Evolutionary conservation across 2,888 invertebrate genomes (phyloP).

Genomic region (Amorpha juglandis): DNA sequence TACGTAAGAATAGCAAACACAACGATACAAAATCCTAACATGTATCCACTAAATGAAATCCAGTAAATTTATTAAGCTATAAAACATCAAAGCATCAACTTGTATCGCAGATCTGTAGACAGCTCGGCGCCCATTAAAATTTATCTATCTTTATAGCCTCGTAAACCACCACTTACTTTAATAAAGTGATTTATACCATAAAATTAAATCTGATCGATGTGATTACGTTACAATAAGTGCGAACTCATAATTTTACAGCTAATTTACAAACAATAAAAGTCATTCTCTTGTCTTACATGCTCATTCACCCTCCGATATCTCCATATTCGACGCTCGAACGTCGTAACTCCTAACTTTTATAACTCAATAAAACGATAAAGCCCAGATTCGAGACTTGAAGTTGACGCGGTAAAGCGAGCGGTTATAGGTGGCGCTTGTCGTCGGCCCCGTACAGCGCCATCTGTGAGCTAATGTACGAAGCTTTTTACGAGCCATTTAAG

Average conservation of each 20-base stretch:
- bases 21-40: slow-evolving; percentile 39
- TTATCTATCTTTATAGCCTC: slow-evolving; percentile 65
- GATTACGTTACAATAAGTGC: slow-evolving; percentile 81
- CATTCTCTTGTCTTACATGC: slow-evolving; percentile 80
- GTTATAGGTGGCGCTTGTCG: slow-evolving; percentile 71
- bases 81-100: slow-evolving; percentile 43
- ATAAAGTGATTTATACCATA: slow-evolving; percentile 79
- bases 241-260: slow-evolving; percentile 84
- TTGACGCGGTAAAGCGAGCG: slow-evolving; percentile 46
- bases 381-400: slow-evolving; percentile 45
- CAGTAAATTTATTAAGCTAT: slow-evolving; percentile 44
- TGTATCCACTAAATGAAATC: slow-evolving; percentile 27
- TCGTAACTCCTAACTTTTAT: slow-evolving; percentile 82
- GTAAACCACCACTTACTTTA: slow-evolving; percentile 71
- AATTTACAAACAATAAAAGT: slow-evolving; percentile 86
- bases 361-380: slow-evolving; percentile 80
- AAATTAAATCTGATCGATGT: slow-evolving; percentile 80
- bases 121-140: slow-evolving; percentile 61
- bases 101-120: slow-evolving; percentile 53
- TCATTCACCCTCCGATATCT: slow-evolving; percentile 80
- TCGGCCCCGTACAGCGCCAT: slow-evolving; percentile 66
- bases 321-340: slow-evolving; percentile 75
- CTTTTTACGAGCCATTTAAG: slow-evolving; percentile 77
- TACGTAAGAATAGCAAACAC: slow-evolving; percentile 34
- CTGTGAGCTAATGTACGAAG: slow-evolving; percentile 69